Evolutionary conservation across 2,888 invertebrate species (phyloP).

Genomic region (Bembecia ichneumoniformis): DNA sequence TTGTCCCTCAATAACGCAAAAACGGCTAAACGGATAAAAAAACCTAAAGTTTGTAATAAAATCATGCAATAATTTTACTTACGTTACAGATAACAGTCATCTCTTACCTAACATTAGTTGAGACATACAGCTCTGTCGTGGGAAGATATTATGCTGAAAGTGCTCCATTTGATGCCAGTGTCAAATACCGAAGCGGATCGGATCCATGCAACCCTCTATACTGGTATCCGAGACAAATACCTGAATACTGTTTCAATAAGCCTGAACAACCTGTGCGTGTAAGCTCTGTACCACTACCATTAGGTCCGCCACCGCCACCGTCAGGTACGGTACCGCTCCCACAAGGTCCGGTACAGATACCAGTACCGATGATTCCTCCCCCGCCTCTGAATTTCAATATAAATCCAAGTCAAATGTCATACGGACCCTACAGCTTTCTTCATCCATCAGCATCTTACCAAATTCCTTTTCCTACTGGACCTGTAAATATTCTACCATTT

Average conservation of each 20-base stretch:
- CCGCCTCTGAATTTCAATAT: too few species aligned
- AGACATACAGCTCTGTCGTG: neutral
- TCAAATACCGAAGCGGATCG: constrained; percentile 10
- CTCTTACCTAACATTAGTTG: neutral
- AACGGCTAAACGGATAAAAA: too few species aligned
- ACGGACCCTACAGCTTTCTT: too few species aligned
- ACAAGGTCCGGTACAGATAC: too few species aligned
- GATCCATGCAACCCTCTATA: constrained; percentile 51
- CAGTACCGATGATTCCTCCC: too few species aligned
- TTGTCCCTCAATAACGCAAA: too few species aligned
- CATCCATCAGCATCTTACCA: too few species aligned
- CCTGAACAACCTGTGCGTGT: neutral
- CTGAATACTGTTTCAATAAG: constrained; percentile 20
- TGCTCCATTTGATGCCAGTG: neutral
- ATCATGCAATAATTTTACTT: too few species aligned
- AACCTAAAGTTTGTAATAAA: too few species aligned
- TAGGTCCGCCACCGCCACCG: constrained; percentile 5
- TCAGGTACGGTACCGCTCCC: constrained; percentile 3
- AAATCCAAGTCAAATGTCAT: too few species aligned
- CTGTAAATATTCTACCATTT: constrained; percentile 55
- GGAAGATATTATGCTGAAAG: neutral
- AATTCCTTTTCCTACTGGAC: neutral
- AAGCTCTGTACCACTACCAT: neutral
- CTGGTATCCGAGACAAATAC: constrained; percentile 40
- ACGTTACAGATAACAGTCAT: constrained; percentile 11